Base-by-base conservation (phyloP, 1,140 invertebrate genomes). In the Ips nitidus region DNA sequence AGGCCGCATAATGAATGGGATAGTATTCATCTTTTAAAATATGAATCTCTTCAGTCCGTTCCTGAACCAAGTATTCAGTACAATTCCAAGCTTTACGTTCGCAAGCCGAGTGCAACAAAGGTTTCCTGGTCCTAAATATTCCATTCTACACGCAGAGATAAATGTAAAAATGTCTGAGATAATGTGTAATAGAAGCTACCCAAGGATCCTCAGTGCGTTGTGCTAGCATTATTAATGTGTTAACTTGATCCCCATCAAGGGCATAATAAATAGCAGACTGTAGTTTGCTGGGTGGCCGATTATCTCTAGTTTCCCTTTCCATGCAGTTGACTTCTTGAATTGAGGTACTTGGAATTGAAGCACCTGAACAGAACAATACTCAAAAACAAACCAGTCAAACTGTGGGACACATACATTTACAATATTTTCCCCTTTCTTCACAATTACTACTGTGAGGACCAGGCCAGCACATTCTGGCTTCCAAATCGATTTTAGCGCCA, bases 1-100 rank as follows among this genome's bases (percentile, higher is more conserved):
- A 81, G 3, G 87, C 87, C 1, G 89, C 89, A 75, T 90, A 88
- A 77, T 91, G 89, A 60, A 91, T 89, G 3, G 89, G 89, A 81
- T 89, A 90, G 77, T 90, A 90, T 81, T 91, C 89, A 76, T 91
- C 89, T 80, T 88, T 90, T 57, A 89, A 86, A 55, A 88, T 84
- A 77, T 91, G 89, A 7, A 91, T 88, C 80, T 91, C 89, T 71
- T 90, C 88, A 40, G 86, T 86, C 47, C 89, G 81, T 57, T 88
- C 87, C 7, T 84, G 81, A 4, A 84, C 78, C 41, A 90, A 78
- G 79, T 86, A 88, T 74, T 88, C 86, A 0, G 89, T 88, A 79
- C 89, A 90, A 64, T 86, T 84, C 88, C 88, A 90, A 40, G 89
- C 89, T 37, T 87, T 88, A 45, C 87, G 79, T 75, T 90, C 88